Evolutionary conservation across 2,888 invertebrate species (phyloP).

Genomic region (Agrypnus murinus): DNA sequence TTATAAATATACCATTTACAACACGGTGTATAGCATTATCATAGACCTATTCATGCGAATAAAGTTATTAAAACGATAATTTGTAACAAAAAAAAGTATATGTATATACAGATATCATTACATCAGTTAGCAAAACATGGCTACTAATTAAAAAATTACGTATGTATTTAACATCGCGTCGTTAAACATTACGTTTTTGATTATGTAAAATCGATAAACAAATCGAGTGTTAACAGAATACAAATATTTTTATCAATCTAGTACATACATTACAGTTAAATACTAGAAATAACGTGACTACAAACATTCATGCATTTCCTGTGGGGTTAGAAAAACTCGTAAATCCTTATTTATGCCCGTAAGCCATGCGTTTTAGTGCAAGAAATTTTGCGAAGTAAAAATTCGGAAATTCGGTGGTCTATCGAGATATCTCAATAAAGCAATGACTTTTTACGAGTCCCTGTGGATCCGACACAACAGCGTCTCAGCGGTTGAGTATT

Average conservation of each 20-base stretch:
- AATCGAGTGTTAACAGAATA: no score
- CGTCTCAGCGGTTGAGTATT: slow-evolving; percentile 50
- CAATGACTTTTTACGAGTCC: slow-evolving; percentile 62
- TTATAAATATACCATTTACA: no score
- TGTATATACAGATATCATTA: no score
- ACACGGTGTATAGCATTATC: no score
- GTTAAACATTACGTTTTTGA: no score
- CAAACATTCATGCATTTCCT: not conserved
- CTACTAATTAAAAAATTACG: no score
- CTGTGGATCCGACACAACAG: slow-evolving; percentile 57
- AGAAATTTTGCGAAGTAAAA: slow-evolving; percentile 44
- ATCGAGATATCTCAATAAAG: slow-evolving; percentile 60
- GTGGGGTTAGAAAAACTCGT: not conserved
- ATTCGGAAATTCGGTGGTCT: slow-evolving; percentile 51
- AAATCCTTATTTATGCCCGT: not conserved
- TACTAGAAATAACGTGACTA: not conserved
- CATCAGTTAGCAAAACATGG: no score
- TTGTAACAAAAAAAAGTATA: no score
- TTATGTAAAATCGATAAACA: no score
- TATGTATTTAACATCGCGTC: no score
- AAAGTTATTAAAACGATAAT: no score
- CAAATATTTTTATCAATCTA: not conserved
- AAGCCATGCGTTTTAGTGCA: slow-evolving; percentile 25
- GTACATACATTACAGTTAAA: not conserved
- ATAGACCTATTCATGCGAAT: no score